Base-by-base conservation (phyloP, 2,888 invertebrate genomes). In the Torymus texanus region DNA sequence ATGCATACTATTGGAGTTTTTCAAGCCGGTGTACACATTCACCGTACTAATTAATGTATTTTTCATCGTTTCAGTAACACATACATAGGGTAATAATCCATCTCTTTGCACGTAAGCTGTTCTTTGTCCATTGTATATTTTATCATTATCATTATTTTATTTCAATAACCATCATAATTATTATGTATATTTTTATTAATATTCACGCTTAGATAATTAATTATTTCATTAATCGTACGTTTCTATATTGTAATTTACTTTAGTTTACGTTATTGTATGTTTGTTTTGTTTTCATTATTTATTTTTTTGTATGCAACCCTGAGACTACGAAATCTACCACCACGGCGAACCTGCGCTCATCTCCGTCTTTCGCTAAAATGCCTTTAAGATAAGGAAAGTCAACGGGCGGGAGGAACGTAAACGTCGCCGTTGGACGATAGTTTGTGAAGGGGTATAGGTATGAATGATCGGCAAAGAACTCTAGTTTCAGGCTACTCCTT, bases 301-400 rank as follows among this genome's bases (percentile, higher is more conserved):
- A 79, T 79, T 72, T 41, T 41, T 85, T 85, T 84, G 75, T 84
- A 84, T 86, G 85, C 83, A 86, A 88, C 86, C 88, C 87, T 88
- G 88, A 88, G 87, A 87, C 86, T 87, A 88, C 83, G 83, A 88
- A 70, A 87, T 86, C 86, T 86, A 88, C 84, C 82, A 81, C 85
- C 86, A 87, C 85, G 88, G 85, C 85, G 86, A 88, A 87, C 84
- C 81, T 84, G 79, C 81, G 75, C 82, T 84, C 78, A 76, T 62
- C 71, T 70, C 53, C 55, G 18, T 41, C 4, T 55, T 68, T 61
- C 18, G 14, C 55, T 29, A 2, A 29, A 8, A 67, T 53, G 66
- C 21, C 5, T 51, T 13, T 76, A 63, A 75, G 62, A 55, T 73
- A 75, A 65, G 21, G 74, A 67, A 78, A 66, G 41, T 68, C 16